Base-by-base conservation (phyloP, 2,113 vertebrate species). In the Crypturellus undulatus region DNA sequence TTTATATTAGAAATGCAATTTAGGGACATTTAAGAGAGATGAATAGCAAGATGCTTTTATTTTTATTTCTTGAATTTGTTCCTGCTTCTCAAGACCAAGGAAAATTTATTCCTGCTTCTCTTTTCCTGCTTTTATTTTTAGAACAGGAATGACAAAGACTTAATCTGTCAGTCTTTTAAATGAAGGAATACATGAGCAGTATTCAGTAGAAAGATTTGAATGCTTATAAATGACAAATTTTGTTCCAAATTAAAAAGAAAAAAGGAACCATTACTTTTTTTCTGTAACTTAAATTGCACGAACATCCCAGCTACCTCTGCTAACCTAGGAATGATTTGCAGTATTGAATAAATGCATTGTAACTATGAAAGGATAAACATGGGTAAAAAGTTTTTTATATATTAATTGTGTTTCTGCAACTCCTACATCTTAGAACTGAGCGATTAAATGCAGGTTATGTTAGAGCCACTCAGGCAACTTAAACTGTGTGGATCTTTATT, bases 121-220 rank as follows among this genome's bases (percentile, higher is more conserved):
- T 49, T 87, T 92, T 86, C 59, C 49, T 36, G 32, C 24, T 89
- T 42, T 65, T 94, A 25, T 92, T 89, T 96, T 94, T 88, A 90
- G 72, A 90, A 75, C 2, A 26, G 52, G 54, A 84, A 70, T 79
- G 64, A 76, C 24, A 87, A 79, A 84, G 52, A 68, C 18, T 52
- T 69, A 20, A 69, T 71, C 60, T 79, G 56, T 30, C 32, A 92
- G 84, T 45, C 49, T 36, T 89, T 68, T 87, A 89, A 94, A 79
- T 51, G n/a, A 78, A 45, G 38, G 36, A 72, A 21, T 72, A 34
- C 42, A 49, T 38, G 60, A 76, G 51, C 87, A 89, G 21, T 26
- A 85, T 84, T 81, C 69, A 73, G 47, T 71, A 58, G 38, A 64
- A 84, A 14, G 14, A 83, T 40, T 6, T 18, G 15, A 75, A 80